A percentile compares a stretch with the other conserved stretches of the same genome.
These are phyloP conservation scores for Charaxes varanes DNA, from an alignment of 1,140 invertebrate genomes.

Conservation along the genomic window DNA sequence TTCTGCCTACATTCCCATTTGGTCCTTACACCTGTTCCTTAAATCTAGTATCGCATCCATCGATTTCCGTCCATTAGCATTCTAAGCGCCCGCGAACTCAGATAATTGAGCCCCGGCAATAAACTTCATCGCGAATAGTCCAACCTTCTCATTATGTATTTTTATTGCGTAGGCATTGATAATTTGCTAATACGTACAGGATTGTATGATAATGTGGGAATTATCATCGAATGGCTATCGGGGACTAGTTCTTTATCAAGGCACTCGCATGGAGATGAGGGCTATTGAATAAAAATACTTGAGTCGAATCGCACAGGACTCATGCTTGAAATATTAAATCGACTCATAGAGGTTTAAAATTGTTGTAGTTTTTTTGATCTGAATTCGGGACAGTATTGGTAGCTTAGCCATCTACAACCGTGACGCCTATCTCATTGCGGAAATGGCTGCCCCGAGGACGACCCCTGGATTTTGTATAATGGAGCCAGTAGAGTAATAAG, in stretches of 20 bases:
- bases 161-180: conserved; percentile 37
- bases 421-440: too few relatives aligned
- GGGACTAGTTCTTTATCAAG: conserved; percentile 16
- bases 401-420: too few relatives aligned
- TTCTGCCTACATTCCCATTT: conserved; percentile 22
- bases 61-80: conserved; percentile 54
- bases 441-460: too few relatives aligned
- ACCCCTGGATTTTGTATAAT: too few relatives aligned
- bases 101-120: conserved; percentile 43
- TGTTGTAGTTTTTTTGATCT: too few relatives aligned
- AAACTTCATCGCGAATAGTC: conserved; percentile 28
- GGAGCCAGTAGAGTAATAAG: too few relatives aligned
- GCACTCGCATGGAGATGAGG: conserved; percentile 6
- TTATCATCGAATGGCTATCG: conserved; percentile 24
- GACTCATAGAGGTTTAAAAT: too few relatives aligned
- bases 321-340: too few relatives aligned
- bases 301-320: too few relatives aligned
- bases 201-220: conserved; percentile 23
- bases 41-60: conserved; percentile 28
- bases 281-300: too few relatives aligned
- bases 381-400: too few relatives aligned
- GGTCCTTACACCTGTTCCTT: conserved; percentile 14
- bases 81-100: conserved; percentile 34
- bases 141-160: conserved; percentile 29
- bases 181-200: conserved; percentile 38